A percentile compares a stretch with the other conserved stretches of the same genome.
Conservation (phyloP, 1,140 invertebrate species). For the Neocloeon triangulifer region DNA sequence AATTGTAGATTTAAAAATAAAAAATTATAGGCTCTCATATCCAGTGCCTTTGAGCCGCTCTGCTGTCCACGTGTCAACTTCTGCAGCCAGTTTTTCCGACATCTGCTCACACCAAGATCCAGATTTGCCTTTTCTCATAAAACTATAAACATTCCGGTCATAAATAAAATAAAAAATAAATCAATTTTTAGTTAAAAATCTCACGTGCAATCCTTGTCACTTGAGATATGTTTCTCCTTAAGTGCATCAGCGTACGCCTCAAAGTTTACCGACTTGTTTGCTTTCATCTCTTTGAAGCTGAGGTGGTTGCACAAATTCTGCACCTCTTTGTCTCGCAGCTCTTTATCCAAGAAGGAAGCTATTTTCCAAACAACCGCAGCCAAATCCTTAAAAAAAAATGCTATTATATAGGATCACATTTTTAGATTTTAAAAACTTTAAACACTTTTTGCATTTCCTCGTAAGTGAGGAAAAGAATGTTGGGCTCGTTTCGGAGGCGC, state of each 20-base stretch:
- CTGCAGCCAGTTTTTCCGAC: too few species aligned
- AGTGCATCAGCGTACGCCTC: conserved; percentile 1
- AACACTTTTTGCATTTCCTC: conserved; percentile 38
- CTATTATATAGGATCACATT: too few species aligned
- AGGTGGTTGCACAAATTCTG: neutral
- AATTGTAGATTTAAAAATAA: too few species aligned
- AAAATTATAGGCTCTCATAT: too few species aligned
- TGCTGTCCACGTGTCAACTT: too few species aligned
- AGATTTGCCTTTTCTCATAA: too few species aligned
- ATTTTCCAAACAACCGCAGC: conserved; percentile 27
- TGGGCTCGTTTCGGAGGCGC: conserved; percentile 23
- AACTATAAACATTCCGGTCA: too few species aligned
- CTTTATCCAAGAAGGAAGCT: conserved; percentile 29
- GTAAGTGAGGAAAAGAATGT: conserved; percentile 35
- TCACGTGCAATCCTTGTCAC: neutral
- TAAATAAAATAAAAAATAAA: too few species aligned
- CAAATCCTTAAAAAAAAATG: conserved; percentile 23
- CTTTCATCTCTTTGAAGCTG: conserved; percentile 4
- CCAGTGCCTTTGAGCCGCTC: too few species aligned
- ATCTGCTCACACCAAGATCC: too few species aligned
- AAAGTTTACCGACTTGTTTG: conserved; percentile 2
- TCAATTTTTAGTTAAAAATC: too few species aligned
- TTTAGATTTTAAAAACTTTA: neutral
- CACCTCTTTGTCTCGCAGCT: conserved; percentile 11
- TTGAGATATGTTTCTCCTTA: neutral